A percentile compares a stretch with the other conserved stretches of the same genome.
Conservation (phyloP, 2,888 invertebrate genomes). For the Aricia artaxerxes region DNA sequence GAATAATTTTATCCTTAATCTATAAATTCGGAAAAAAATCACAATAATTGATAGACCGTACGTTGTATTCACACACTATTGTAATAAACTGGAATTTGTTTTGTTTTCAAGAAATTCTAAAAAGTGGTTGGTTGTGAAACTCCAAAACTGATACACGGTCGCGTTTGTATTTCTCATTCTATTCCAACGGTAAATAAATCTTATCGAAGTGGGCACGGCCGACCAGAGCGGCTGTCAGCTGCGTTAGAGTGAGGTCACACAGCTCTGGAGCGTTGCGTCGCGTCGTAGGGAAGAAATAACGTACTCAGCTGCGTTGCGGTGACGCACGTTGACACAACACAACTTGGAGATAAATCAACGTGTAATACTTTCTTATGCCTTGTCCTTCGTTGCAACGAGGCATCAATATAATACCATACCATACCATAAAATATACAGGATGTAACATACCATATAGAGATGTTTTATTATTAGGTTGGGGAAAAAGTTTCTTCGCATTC, state of each 20-base stretch:
- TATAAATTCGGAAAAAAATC: too few species aligned
- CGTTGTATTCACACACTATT: background rate
- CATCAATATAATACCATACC: too few species aligned
- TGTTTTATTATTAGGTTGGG: too few species aligned
- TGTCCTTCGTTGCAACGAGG: too few species aligned
- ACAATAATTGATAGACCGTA: too few species aligned
- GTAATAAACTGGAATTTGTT: background rate
- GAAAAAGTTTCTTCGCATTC: too few species aligned
- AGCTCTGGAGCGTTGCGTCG: background rate
- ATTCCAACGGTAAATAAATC: conserved; percentile 8
- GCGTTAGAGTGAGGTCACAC: background rate
- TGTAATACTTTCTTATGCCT: too few species aligned
- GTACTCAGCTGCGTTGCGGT: background rate
- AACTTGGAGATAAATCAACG: background rate
- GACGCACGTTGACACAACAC: background rate
- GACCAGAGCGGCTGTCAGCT: background rate
- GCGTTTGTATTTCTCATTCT: background rate
- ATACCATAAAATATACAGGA: too few species aligned
- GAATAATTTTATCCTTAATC: too few species aligned
- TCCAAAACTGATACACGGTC: background rate
- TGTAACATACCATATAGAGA: too few species aligned
- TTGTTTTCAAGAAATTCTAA: background rate
- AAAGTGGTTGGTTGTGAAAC: background rate
- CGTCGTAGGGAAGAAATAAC: background rate
- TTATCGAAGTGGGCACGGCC: conserved; percentile 2